Evolutionary conservation across 1,140 invertebrate genomes (phyloP).

Genomic region (Dendroctonus ponderosae): DNA sequence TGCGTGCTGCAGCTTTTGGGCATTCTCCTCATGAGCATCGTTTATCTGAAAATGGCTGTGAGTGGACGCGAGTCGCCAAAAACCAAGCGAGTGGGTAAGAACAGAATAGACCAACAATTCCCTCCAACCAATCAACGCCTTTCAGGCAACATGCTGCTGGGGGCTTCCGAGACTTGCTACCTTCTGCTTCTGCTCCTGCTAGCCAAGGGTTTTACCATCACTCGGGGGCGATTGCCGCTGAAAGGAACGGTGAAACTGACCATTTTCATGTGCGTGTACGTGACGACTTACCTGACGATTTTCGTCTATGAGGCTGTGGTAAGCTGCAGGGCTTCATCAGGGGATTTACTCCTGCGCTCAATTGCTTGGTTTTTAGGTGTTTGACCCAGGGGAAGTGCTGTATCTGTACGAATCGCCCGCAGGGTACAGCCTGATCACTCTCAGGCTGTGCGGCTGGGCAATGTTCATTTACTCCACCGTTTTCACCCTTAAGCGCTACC

Average conservation of each 20-base stretch:
- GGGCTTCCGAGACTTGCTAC: slow-evolving; percentile 70
- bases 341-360: background rate
- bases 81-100: slow-evolving; percentile 62
- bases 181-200: slow-evolving; percentile 77
- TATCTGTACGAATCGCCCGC: slow-evolving; percentile 88
- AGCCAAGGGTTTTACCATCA: slow-evolving; percentile 89
- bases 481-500: slow-evolving; percentile 81
- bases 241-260: slow-evolving; percentile 71
- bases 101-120: background rate
- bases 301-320: slow-evolving; percentile 78
- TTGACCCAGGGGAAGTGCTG: slow-evolving; percentile 84
- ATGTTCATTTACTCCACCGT: slow-evolving; percentile 80
- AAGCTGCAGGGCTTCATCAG: slow-evolving; percentile 34
- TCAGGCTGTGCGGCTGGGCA: slow-evolving; percentile 77
- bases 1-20: slow-evolving; percentile 65
- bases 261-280: slow-evolving; percentile 77
- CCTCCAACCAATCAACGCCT: slow-evolving; percentile 9
- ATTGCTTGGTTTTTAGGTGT: slow-evolving; percentile 58
- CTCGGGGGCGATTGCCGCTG: slow-evolving; percentile 71
- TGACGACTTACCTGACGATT: slow-evolving; percentile 66
- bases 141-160: slow-evolving; percentile 70
- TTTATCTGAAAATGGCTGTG: slow-evolving; percentile 69
- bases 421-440: slow-evolving; percentile 77
- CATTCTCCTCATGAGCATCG: slow-evolving; percentile 63
- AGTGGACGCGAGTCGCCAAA: slow-evolving; percentile 62